These are phyloP conservation scores for Margarornis squamiger DNA, from an alignment of 2,797 vertebrate species.

Conservation along the genomic window DNA sequence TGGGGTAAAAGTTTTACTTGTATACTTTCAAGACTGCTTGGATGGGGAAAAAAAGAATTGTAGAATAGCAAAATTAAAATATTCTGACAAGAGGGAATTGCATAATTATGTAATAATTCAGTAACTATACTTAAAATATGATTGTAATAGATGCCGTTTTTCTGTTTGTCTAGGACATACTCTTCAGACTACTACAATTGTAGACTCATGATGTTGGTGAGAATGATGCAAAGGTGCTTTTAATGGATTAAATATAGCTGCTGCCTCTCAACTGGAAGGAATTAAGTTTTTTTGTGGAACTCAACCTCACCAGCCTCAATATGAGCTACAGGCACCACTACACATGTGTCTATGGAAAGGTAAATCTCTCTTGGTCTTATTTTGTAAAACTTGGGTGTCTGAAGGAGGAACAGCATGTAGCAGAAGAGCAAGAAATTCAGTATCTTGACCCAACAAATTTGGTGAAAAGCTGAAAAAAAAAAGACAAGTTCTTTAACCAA, in stretches of 20 bases:
- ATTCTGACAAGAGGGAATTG: neutral
- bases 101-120: neutral
- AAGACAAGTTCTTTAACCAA: neutral
- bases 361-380: neutral
- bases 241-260: neutral
- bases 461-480: neutral
- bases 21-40: neutral
- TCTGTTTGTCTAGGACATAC: neutral
- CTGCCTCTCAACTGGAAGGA: neutral
- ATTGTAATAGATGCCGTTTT: neutral
- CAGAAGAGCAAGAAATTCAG: neutral
- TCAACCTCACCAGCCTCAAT: neutral
- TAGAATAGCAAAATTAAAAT: neutral
- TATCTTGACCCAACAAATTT: neutral
- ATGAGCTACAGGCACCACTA: neutral
- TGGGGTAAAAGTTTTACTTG: neutral
- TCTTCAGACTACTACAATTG: neutral
- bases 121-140: neutral
- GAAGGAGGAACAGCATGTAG: neutral
- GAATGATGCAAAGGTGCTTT: neutral
- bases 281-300: neutral
- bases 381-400: neutral
- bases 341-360: neutral
- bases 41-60: neutral
- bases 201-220: neutral